Evolutionary conservation across 2,797 vertebrate genomes (phyloP).

Genomic region (Vireo griseus): DNA sequence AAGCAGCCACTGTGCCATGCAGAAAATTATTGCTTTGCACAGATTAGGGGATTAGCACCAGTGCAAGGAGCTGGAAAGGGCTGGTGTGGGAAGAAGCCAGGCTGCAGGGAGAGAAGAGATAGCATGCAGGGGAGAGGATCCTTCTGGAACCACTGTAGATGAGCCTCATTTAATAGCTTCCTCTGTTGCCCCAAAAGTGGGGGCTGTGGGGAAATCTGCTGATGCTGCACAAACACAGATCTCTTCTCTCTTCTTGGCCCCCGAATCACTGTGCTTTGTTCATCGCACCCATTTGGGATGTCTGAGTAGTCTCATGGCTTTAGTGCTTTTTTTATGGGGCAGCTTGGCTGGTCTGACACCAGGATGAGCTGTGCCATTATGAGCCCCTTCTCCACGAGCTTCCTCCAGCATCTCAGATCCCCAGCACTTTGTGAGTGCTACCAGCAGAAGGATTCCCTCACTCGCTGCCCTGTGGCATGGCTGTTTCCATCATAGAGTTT

Average conservation of each 20-base stretch:
- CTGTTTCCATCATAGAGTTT: neutral
- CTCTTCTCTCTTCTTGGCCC: neutral
- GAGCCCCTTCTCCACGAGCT: neutral
- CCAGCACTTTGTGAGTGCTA: neutral
- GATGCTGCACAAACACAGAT: neutral
- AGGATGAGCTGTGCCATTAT: accelerated
- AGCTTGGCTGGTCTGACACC: neutral
- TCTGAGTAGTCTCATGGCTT: neutral
- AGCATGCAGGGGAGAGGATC: neutral
- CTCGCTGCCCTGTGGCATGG: accelerated
- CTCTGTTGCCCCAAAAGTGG: neutral
- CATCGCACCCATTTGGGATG: neutral
- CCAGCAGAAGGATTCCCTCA: neutral
- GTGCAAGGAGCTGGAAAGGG: neutral
- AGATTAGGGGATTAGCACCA: conserved; percentile 62
- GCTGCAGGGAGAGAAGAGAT: neutral
- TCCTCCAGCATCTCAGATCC: neutral
- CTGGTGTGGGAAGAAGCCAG: neutral
- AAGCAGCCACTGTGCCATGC: neutral
- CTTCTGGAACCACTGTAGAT: neutral
- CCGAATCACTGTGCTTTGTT: neutral
- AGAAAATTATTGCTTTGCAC: conserved; percentile 40
- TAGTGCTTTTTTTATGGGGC: neutral
- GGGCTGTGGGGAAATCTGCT: neutral
- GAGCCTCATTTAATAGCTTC: neutral